These are phyloP conservation scores for Nephrotoma guestfalica DNA, from an alignment of 2,888 invertebrate genomes.

Conservation along the genomic window DNA sequence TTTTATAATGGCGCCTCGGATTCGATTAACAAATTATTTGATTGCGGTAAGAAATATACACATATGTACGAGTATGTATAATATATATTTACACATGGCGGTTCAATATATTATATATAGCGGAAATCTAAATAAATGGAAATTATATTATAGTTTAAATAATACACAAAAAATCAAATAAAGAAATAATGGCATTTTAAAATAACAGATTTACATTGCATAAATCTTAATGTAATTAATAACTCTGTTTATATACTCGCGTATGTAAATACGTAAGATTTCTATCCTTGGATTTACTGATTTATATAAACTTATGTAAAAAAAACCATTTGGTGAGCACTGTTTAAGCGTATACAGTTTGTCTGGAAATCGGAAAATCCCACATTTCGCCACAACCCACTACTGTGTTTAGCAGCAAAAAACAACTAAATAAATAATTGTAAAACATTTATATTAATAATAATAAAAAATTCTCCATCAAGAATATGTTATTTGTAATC, in stretches of 20 bases:
- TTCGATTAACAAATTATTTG: neutral
- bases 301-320: neutral
- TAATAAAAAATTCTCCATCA: neutral
- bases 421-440: neutral
- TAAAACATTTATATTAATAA: neutral
- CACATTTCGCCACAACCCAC: neutral
- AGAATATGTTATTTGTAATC: neutral
- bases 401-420: neutral
- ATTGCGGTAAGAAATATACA: neutral
- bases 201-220: neutral
- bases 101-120: neutral
- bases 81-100: neutral
- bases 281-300: neutral
- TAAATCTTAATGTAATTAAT: neutral
- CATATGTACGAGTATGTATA: too few species aligned
- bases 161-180: neutral
- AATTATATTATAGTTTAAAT: too few species aligned
- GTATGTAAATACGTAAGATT: neutral
- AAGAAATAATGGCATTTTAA: neutral
- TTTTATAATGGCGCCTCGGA: neutral
- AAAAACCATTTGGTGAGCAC: neutral
- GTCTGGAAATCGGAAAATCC: neutral
- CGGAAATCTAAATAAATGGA: neutral
- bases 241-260: neutral
- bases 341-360: neutral